phyloP scores from a whole-genome alignment of 2,888 invertebrate genomes.

The Lobophora halterata region DNA sequence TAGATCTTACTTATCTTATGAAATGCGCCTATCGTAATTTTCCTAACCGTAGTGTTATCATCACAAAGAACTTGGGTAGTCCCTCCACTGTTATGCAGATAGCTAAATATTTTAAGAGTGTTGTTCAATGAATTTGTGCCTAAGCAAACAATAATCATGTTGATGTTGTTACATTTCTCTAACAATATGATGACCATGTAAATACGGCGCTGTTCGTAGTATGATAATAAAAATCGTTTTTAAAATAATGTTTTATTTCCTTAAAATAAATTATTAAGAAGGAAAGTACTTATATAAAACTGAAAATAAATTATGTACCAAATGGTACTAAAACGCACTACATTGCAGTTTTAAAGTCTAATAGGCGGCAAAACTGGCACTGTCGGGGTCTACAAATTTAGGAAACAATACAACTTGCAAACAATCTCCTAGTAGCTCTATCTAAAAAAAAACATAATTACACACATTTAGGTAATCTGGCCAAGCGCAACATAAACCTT shows the following conservation, averaged over 20 bases:
- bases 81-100: slow-evolving; percentile 36
- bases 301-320: slow-evolving; percentile 17
- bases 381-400: too few species aligned
- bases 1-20: neutral
- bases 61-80: slow-evolving; percentile 23
- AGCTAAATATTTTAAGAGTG: slow-evolving; percentile 51
- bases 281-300: slow-evolving; percentile 6
- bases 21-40: slow-evolving; percentile 2
- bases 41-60: slow-evolving; percentile 11
- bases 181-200: slow-evolving; percentile 79
- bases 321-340: slow-evolving; percentile 11
- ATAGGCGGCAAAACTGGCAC: too few species aligned
- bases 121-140: slow-evolving; percentile 72
- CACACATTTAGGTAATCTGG: too few species aligned
- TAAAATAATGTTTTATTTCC: slow-evolving; percentile 61
- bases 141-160: slow-evolving; percentile 68
- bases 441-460: too few species aligned
- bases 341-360: slow-evolving; percentile 1
- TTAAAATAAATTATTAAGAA: slow-evolving; percentile 4
- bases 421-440: too few species aligned
- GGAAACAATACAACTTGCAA: too few species aligned
- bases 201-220: slow-evolving; percentile 80
- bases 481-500: too few species aligned
- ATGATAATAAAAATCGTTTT: slow-evolving; percentile 76
- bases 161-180: slow-evolving; percentile 79